Conservation (phyloP, 1,140 invertebrate species). For the Ceratina australensis region DNA sequence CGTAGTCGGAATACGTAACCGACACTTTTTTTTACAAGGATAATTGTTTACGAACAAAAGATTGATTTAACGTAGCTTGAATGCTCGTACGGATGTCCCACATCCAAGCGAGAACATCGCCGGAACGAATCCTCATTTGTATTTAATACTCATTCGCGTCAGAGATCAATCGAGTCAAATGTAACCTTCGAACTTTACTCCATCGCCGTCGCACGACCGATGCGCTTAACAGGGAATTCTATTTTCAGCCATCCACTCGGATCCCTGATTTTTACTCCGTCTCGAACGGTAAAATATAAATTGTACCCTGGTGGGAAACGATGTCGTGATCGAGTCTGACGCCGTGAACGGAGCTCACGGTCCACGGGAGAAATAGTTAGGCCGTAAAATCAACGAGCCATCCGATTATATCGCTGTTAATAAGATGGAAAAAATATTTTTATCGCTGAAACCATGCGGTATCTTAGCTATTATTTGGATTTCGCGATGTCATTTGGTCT, state of each 20-base stretch:
- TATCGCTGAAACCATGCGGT: too few relatives aligned
- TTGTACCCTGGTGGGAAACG: constrained; percentile 5
- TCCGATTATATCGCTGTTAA: too few relatives aligned
- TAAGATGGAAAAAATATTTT: too few relatives aligned
- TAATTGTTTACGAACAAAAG: neutral
- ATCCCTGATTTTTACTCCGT: constrained; percentile 6
- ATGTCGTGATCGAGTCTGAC: constrained; percentile 29
- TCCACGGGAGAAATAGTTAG: too few relatives aligned
- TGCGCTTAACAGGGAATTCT: neutral
- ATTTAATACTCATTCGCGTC: neutral
- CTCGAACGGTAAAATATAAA: constrained; percentile 17
- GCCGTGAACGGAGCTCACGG: neutral
- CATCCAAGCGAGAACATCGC: neutral
- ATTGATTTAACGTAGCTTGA: neutral
- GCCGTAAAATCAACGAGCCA: too few relatives aligned
- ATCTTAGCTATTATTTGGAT: too few relatives aligned
- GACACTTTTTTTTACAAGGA: neutral
- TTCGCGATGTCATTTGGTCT: too few relatives aligned
- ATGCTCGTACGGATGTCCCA: neutral
- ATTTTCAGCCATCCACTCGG: neutral
- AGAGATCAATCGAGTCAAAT: neutral
- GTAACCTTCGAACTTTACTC: neutral
- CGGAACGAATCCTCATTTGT: neutral
- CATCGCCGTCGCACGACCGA: neutral
- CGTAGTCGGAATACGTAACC: neutral